Percentiles rank a stretch among this genome's conserved stretches.
These are phyloP conservation scores for Channa argus DNA, from an alignment of 2,113 vertebrate species.

Conservation along the genomic window DNA sequence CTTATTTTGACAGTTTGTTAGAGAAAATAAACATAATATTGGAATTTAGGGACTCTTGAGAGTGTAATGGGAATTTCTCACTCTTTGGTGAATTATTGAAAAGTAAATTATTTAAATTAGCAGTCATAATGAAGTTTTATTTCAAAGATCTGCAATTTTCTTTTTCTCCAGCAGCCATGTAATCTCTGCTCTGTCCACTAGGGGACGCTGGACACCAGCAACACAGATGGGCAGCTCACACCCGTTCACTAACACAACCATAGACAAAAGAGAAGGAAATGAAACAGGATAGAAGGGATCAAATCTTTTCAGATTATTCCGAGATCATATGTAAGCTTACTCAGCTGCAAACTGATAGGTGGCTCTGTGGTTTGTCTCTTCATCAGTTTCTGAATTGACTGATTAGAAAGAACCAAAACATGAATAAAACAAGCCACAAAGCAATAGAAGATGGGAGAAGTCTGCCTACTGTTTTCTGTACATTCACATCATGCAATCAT, in stretches of 20 bases:
- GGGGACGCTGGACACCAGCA: conserved; percentile 7
- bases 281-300: conserved; percentile 52
- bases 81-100: too few species aligned
- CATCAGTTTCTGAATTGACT: conserved; percentile 28
- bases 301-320: conserved; percentile 32
- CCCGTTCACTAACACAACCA: conserved; percentile 12
- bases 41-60: too few species aligned
- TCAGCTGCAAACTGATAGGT: conserved; percentile 33
- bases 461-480: background rate
- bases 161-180: background rate
- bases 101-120: too few species aligned
- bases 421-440: conserved; percentile 2
- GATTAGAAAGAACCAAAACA: conserved; percentile 22
- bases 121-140: too few species aligned
- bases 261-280: conserved; percentile 1
- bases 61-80: too few species aligned
- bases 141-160: too few species aligned
- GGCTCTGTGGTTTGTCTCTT: conserved; percentile 27
- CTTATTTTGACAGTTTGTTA: too few species aligned
- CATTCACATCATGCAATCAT: background rate
- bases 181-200: conserved; percentile 19
- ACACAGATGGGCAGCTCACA: background rate
- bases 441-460: conserved; percentile 1
- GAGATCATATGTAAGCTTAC: conserved; percentile 20
- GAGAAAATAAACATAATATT: too few species aligned